These are phyloP conservation scores for Ischnus inquisitorius DNA, from an alignment of 2,888 invertebrate genomes.

Conservation along the genomic window DNA sequence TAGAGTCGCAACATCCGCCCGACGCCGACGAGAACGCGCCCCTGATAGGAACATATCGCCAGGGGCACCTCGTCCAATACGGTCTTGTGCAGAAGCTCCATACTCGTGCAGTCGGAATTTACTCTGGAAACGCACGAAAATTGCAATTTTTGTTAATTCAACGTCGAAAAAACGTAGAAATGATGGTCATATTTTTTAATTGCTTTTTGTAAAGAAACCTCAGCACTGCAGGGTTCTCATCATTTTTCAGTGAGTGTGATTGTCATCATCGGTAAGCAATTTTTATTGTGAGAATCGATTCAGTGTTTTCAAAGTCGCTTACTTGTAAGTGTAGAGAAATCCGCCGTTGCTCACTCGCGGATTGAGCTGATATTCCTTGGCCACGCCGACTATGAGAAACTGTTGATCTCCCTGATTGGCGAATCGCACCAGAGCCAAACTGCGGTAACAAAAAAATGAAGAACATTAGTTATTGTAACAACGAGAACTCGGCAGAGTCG, in stretches of 20 bases:
- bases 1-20: conserved; percentile 97
- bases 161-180: background rate
- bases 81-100: conserved; percentile 98
- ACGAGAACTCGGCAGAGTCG: background rate
- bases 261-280: conserved; percentile 79
- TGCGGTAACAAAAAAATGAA: conserved; percentile 76
- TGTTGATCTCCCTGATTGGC: conserved; percentile 88
- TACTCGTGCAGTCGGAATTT: conserved; percentile 91
- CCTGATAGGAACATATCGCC: conserved; percentile 96
- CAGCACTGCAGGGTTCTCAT: conserved; percentile 85
- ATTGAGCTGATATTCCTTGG: conserved; percentile 95
- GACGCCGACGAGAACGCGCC: conserved; percentile 95
- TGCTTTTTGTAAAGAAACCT: conserved; percentile 69
- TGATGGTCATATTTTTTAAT: background rate
- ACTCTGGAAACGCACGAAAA: conserved; percentile 83
- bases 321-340: conserved; percentile 95
- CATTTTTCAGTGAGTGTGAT: conserved; percentile 80
- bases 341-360: conserved; percentile 94
- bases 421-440: conserved; percentile 93
- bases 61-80: conserved; percentile 96
- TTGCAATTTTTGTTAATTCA: background rate
- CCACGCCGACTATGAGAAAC: conserved; percentile 93
- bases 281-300: background rate
- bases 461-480: background rate
- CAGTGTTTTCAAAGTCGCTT: conserved; percentile 69